Conservation (phyloP, 1,140 invertebrate genomes). For the Spodoptera litura region DNA sequence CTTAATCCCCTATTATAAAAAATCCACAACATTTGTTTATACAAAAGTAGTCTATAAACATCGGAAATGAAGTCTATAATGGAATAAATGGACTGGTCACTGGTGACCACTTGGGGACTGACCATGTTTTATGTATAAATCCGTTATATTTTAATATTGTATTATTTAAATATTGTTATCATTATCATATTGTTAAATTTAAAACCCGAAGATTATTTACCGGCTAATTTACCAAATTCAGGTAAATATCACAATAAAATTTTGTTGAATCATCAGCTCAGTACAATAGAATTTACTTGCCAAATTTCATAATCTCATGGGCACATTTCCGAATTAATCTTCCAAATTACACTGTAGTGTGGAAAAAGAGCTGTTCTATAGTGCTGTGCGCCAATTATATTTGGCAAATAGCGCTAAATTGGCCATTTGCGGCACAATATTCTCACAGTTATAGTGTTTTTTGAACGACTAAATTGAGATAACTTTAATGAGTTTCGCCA, state of each 20-base stretch:
- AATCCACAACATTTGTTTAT: too few relatives aligned
- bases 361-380: slow-evolving; percentile 71
- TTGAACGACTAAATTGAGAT: slow-evolving; percentile 11
- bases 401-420: slow-evolving; percentile 82
- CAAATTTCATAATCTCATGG: slow-evolving; percentile 77
- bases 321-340: slow-evolving; percentile 75
- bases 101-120: too few relatives aligned
- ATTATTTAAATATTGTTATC: too few relatives aligned
- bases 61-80: too few relatives aligned
- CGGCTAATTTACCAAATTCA: too few relatives aligned
- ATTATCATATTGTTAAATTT: too few relatives aligned
- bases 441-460: slow-evolving; percentile 61
- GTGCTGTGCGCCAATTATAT: slow-evolving; percentile 78
- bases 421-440: slow-evolving; percentile 72
- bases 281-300: slow-evolving; percentile 52
- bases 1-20: too few relatives aligned
- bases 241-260: neutral
- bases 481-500: slow-evolving; percentile 25
- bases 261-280: slow-evolving; percentile 7
- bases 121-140: too few relatives aligned
- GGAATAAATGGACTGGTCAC: too few relatives aligned
- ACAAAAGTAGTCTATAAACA: too few relatives aligned
- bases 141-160: too few relatives aligned
- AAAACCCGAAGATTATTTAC: too few relatives aligned
- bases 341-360: slow-evolving; percentile 64